Conservation (phyloP, 2,113 vertebrate genomes). For the Bostrychus sinensis region DNA sequence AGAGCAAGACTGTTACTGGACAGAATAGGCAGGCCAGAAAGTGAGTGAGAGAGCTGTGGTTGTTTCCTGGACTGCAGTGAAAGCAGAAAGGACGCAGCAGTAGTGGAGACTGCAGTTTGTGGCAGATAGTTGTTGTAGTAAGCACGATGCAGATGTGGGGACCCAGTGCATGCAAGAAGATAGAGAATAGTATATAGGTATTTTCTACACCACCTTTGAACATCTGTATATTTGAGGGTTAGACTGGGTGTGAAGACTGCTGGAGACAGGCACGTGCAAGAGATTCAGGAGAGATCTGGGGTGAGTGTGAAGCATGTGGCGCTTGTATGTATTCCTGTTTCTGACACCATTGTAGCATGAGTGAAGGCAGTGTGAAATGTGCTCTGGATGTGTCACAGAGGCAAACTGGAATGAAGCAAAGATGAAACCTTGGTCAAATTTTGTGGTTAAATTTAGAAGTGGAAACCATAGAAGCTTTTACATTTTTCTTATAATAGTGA, state of each 20-base stretch:
- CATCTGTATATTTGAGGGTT: slow-evolving; percentile 19
- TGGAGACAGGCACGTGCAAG: slow-evolving; percentile 5
- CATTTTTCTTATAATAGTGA: slow-evolving; percentile 52
- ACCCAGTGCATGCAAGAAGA: slow-evolving; percentile 11
- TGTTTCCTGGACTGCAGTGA: slow-evolving; percentile 48
- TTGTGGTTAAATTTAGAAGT: slow-evolving; percentile 4
- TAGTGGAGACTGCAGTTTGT: slow-evolving; percentile 27
- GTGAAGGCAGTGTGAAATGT: slow-evolving; percentile 39
- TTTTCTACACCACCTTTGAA: slow-evolving; percentile 1
- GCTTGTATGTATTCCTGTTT: slow-evolving; percentile 9
- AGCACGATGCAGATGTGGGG: slow-evolving; percentile 44
- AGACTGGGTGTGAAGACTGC: slow-evolving; percentile 21
- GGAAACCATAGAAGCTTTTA: slow-evolving; percentile 20
- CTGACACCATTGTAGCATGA: slow-evolving; percentile 46
- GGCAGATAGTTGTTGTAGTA: slow-evolving; percentile 65
- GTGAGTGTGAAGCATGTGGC: slow-evolving; percentile 6
- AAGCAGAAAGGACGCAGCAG: slow-evolving; percentile 22
- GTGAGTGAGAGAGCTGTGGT: slow-evolving; percentile 16
- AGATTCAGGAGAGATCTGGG: slow-evolving; percentile 24
- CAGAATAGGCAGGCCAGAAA: background rate
- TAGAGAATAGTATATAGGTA: background rate
- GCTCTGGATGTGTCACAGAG: slow-evolving; percentile 59
- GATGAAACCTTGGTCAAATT: background rate
- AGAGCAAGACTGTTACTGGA: background rate
- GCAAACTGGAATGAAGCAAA: slow-evolving; percentile 25